Evolutionary conservation across 1,140 invertebrate genomes (phyloP).

Genomic region (Drosophila orosa): DNA sequence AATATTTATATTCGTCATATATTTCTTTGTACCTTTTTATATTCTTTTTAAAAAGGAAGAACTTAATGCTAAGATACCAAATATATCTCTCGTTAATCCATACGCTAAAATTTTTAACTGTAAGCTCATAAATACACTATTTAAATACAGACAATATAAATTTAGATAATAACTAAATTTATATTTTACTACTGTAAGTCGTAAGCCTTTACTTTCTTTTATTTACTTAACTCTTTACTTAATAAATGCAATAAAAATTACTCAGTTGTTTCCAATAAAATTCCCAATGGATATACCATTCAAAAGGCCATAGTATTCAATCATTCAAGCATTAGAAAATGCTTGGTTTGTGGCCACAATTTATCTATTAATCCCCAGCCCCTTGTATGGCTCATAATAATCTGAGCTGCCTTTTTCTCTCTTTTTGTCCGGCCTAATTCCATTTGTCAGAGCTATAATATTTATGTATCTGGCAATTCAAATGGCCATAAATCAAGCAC

Average conservation of each 20-base stretch:
- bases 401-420: slow-evolving; percentile 21
- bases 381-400: slow-evolving; percentile 28
- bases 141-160: too few species aligned
- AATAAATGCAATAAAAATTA: not conserved
- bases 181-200: too few species aligned
- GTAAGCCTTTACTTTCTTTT: not conserved
- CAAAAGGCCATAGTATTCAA: not conserved
- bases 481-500: slow-evolving; percentile 76
- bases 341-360: slow-evolving; percentile 16
- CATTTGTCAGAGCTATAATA: slow-evolving; percentile 77
- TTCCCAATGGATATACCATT: not conserved
- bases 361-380: slow-evolving; percentile 31
- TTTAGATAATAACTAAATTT: too few species aligned
- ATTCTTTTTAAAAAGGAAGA: too few species aligned
- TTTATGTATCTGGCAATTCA: slow-evolving; percentile 78
- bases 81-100: too few species aligned
- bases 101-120: too few species aligned
- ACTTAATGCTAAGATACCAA: too few species aligned
- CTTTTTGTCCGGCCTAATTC: slow-evolving; percentile 57
- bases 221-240: not conserved
- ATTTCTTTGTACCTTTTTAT: too few species aligned
- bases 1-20: too few species aligned
- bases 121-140: too few species aligned
- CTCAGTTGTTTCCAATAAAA: not conserved
- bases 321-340: slow-evolving; percentile 1